Conservation (phyloP, 2,797 vertebrate genomes). For the Hippopotamyrus pictus region DNA sequence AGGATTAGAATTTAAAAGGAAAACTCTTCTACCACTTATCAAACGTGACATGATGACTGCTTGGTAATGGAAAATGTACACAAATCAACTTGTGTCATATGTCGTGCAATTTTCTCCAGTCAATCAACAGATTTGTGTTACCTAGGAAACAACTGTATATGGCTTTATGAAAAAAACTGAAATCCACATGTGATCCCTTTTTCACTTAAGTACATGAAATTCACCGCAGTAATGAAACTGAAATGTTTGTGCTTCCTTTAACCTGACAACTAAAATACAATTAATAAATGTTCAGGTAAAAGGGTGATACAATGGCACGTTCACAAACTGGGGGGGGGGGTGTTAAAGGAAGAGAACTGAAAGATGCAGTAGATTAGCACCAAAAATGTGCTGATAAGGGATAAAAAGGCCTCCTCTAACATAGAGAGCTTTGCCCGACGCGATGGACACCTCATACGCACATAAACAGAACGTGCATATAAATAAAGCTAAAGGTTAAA, state of each 20-base stretch:
- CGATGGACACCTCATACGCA: constrained; percentile 21
- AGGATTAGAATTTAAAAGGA: not conserved
- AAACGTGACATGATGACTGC: not conserved
- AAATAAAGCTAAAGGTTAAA: constrained; percentile 5
- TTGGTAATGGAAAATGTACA: not conserved
- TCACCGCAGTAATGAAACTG: not conserved
- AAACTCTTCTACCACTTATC: not conserved
- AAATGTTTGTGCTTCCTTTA: constrained; percentile 1
- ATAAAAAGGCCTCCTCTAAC: constrained; percentile 52
- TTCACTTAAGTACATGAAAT: not conserved
- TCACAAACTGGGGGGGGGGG: not conserved
- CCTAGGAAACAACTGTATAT: not conserved
- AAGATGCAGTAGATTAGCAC: constrained; percentile 38
- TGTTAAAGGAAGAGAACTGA: not conserved
- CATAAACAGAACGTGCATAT: not conserved
- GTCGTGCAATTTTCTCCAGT: not conserved
- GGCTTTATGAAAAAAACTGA: not conserved
- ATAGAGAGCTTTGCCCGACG: constrained; percentile 50
- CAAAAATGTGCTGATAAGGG: constrained; percentile 52
- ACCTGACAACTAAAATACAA: not conserved
- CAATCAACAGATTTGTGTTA: not conserved
- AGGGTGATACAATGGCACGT: not conserved
- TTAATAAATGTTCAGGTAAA: constrained; percentile 8
- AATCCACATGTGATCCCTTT: not conserved
- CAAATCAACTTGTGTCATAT: not conserved